Conservation (phyloP, 2,888 invertebrate genomes). For the Sabatieria punctata region DNA sequence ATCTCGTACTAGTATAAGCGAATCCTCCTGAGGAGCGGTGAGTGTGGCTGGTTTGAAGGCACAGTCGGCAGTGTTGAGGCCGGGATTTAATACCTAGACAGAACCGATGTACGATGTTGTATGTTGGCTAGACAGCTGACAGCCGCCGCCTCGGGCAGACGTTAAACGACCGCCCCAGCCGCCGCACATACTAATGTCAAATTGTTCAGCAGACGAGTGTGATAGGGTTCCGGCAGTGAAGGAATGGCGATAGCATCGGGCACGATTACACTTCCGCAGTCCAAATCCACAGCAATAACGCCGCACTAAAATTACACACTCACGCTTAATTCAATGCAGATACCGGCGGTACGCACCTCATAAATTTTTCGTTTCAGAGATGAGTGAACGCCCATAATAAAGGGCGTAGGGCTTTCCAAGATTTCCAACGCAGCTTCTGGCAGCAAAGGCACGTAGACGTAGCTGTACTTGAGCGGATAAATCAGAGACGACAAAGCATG, state of each 20-base stretch:
- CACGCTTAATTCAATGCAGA: background rate
- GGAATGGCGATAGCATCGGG: constrained; percentile 71
- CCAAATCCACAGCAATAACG: constrained; percentile 85
- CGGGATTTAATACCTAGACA: constrained; percentile 60
- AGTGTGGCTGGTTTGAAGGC: constrained; percentile 46
- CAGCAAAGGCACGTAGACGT: constrained; percentile 87
- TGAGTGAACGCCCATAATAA: constrained; percentile 86
- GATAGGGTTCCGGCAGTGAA: constrained; percentile 61
- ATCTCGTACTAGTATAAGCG: too few relatives aligned
- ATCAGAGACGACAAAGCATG: constrained; percentile 76
- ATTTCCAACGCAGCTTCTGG: constrained; percentile 75
- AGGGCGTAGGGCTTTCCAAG: constrained; percentile 86
- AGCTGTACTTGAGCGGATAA: constrained; percentile 77
- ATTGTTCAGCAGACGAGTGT: constrained; percentile 52
- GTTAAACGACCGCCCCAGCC: background rate
- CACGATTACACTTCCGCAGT: constrained; percentile 81
- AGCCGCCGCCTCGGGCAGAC: constrained; percentile 7
- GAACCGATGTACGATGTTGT: constrained; percentile 9
- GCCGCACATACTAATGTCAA: constrained; percentile 43
- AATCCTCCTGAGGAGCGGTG: constrained; percentile 1
- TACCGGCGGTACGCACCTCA: constrained; percentile 53
- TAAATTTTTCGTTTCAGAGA: constrained; percentile 68
- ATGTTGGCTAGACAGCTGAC: background rate
- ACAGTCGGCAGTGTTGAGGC: constrained; percentile 65
- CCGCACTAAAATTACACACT: constrained; percentile 37